phyloP scores from a whole-genome alignment of 1,140 invertebrate genomes.

The Ips nitidus region DNA sequence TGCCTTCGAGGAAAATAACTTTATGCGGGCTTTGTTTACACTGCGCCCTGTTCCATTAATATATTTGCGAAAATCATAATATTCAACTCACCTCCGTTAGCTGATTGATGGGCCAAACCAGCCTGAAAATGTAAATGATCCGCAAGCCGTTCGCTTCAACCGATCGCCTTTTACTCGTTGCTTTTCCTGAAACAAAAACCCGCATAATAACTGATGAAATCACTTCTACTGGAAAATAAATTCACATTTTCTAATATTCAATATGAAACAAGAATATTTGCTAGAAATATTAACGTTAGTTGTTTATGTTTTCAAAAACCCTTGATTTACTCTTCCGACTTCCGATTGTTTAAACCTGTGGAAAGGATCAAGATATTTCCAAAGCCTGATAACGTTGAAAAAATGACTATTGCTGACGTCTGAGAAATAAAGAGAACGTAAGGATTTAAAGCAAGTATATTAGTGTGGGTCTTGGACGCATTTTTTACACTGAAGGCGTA shows the following conservation, averaged over 20 bases:
- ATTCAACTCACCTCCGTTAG: conserved; percentile 28
- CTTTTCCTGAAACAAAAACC: conserved; percentile 16
- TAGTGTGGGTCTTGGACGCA: conserved; percentile 15
- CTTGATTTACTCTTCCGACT: too few species aligned
- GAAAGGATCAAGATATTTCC: too few species aligned
- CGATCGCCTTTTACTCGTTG: conserved; percentile 17
- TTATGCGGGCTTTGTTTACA: conserved; percentile 33
- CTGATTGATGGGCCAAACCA: conserved; percentile 30
- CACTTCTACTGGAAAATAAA: conserved; percentile 5
- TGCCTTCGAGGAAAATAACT: conserved; percentile 29
- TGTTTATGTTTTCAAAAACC: too few species aligned
- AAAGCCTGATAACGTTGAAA: conserved; percentile 19
- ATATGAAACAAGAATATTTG: not conserved
- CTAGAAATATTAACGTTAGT: too few species aligned
- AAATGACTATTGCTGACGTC: conserved; percentile 17
- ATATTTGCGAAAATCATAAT: conserved; percentile 32
- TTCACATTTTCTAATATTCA: conserved; percentile 12
- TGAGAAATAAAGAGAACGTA: conserved; percentile 4
- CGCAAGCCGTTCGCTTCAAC: conserved; percentile 16
- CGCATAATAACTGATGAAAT: conserved; percentile 14
- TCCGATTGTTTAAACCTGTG: too few species aligned
- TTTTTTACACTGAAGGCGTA: conserved; percentile 18
- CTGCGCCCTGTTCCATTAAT: conserved; percentile 33
- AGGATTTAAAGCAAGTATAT: conserved; percentile 22
- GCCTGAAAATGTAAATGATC: conserved; percentile 28